Base-by-base conservation (phyloP, 2,888 invertebrate genomes). In the Congeria kusceri region DNA sequence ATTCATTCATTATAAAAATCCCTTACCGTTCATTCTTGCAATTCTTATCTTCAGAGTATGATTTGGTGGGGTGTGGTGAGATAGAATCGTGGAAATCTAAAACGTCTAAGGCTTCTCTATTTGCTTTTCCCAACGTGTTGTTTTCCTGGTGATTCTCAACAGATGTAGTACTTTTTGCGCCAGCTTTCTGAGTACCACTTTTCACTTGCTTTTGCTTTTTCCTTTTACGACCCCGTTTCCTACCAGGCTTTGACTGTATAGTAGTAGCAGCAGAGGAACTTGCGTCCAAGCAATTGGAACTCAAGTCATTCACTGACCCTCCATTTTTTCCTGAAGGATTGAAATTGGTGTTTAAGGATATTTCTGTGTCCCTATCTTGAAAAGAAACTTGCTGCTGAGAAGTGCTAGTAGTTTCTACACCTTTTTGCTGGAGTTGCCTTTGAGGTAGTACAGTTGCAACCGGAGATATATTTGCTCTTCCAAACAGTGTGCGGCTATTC, bases 391-490 rank as follows among this genome's bases (percentile, higher is more conserved):
- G 39, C 23, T 39, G 62, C 5, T 23, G 15, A 27, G 47, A 46
- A 29, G 18, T 32, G 39, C 23, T 32, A 32, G 15, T 29, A 0
- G 29, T 25, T 23, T 28, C 1, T 5, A 47, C 25, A 7, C 28
- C 27, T 28, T 64, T 32, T 11, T 62, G 25, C 23, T 46, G 27
- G 11, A 59, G n/a, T 25, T 80, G 56, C 73, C 80, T 80, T 39
- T 87, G 88, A 32, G 86, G 86, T n/a, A 79, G 59, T 11, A 88
- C 86, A 61, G 87, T 82, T 13, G 87, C 86, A 11, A 88, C 80
- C 29, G 88, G 88, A 29, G 88, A 88, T 15, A 85, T 84, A 49
- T 84, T 85, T 0, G 77, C 46, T 61, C 78, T 80, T 11, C 78
- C 69, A 68, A 88, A 88, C n/a, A 86, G 44, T 13, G 62, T 49